Percentiles rank a stretch among this genome's conserved stretches.
phyloP scores from a whole-genome alignment of 2,113 vertebrate species.

The rabbit (Oryctolagus cuniculus) region mOryCun1.1 NC_091441.1:49387001-49387500 shows the following conservation, averaged over 20 bases:
- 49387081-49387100: neutral
- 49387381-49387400: neutral
- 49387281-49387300: neutral
- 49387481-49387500: too few relatives aligned
- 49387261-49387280: neutral
- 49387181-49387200: neutral
- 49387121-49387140: neutral
- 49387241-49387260: neutral
- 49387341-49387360: neutral
- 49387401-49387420: neutral
- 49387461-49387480: neutral
- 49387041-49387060: neutral
- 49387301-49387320: neutral
- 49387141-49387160: neutral
- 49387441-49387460: neutral
- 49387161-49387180: neutral
- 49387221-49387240: neutral
- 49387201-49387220: neutral
- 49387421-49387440: neutral
- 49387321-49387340: neutral
- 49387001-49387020: neutral
- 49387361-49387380: neutral
- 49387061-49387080: neutral
- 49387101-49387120: neutral
- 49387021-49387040: neutral